Base-by-base conservation (phyloP, 2,113 vertebrate genomes). In the Pseudopodoces humilis region DNA sequence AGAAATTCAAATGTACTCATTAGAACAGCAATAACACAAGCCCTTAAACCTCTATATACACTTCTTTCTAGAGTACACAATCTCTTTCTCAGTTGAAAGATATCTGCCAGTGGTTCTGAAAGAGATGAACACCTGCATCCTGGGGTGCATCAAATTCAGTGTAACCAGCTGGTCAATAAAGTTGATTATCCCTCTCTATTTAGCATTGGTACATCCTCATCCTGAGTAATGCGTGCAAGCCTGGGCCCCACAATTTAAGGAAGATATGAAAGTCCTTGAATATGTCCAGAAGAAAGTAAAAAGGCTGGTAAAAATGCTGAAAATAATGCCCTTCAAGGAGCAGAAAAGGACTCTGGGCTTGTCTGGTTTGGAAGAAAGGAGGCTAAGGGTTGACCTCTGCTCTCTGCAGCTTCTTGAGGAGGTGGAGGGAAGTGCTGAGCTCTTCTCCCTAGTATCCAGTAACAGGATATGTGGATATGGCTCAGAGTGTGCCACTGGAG, bases 191-290 rank as follows among this genome's bases (percentile, higher is more conserved):
- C 11, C 3, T 5, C 13, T 44, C 7, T 21, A 6, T 18, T 63
- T 27, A 50, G 17, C 1, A 0, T 7, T 56, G 25, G 6, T 56
- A 9, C 1, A 0, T 20, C 15, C 47, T 55, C 31, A n/a, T 9
- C 16, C 39, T 12, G 13, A 35, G 22, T 28, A 52, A 22, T 9
- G 10, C 19, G 18, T 35, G 41, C 28, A 39, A 24, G 25, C 56
- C 23, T 67, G 17, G 16, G 9, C 4, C 23, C 8, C 13, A 8
- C 5, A 49, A 3, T 30, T 49, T 67, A 43, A 60, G 63, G 56
- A 64, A 28, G 14, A 15, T 44, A 3, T 44, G 11, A 4, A 68
- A 30, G 14, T 59, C 11, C 27, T 59, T 43, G 25, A 44, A 75
- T 35, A 12, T 22, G 10, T 60, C 27, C 17, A 18, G 46, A 68